Evolutionary conservation across 2,888 invertebrate genomes (phyloP), one percentile per base, ranked within the genome.

Genomic region (Pheosia gnoma): DNA sequence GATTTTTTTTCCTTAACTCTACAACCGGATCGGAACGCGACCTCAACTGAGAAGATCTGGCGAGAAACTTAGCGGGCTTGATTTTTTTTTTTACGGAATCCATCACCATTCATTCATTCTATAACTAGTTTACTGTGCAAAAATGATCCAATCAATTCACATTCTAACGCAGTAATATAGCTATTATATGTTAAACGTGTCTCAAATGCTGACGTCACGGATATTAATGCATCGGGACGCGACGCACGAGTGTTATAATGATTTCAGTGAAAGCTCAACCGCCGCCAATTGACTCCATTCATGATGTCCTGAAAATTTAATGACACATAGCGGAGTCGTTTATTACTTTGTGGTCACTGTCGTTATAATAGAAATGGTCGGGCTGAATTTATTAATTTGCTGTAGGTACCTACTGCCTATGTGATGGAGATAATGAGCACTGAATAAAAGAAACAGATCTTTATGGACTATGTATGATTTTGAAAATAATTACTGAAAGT

Each of bases 221-320:
- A n/a, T 41, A 41, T 37, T 54, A 56, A 56, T 41, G 56, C 56
- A 41, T 41, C 41, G 13, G n/a, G 55, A 11, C 36, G 49, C 13
- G 49, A 25, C 6, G 53, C 37, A 10, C 11, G 37, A 53, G 51
- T 25, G 63, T 65, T 61, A 72, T 79, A 82, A 82, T 79, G 64
- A 76, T 70, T 75, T 78, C 68, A 80, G 82, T 77, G 58, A 65
- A 53, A 61, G 62, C 37, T 56, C 63, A 58, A 80, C 80, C 80
- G 69, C 74, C 74, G 67, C 70, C 81, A 82, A 82, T 83, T 78
- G 80, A 77, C 72, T 77, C 63, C 70, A 79, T 82, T 81, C 73
- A 79, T 72, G 64, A 66, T 71, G 63, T 68, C 52, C 62, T 68
- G 67, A 65, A 74, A 72, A 70, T 76, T 75, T 74, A 67, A 77